Conservation (phyloP, 92 coral and sea anemone genomes). For the Porites evermanni region DNA sequence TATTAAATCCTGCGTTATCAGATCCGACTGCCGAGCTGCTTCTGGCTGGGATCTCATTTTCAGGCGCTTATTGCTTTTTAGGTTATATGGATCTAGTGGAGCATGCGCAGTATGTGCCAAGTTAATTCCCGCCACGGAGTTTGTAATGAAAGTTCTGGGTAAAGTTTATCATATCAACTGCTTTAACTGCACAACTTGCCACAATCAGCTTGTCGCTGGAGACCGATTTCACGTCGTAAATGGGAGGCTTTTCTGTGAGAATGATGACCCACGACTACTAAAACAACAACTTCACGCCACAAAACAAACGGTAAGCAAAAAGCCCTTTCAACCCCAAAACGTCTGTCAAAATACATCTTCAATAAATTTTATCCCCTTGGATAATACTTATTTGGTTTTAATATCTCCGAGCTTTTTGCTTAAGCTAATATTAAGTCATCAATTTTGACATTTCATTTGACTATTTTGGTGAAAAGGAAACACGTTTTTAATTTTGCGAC, state of each 20-base stretch:
- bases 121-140: constrained; percentile 96
- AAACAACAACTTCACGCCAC: constrained; percentile 84
- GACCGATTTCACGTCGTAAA: constrained; percentile 97
- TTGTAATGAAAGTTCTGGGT: constrained; percentile 97
- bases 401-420: constrained; percentile 86
- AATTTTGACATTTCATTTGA: constrained; percentile 79
- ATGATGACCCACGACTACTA: constrained; percentile 88
- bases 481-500: constrained; percentile 48
- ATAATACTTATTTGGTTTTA: constrained; percentile 81
- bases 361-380: constrained; percentile 62
- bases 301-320: constrained; percentile 88
- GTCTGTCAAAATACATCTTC: constrained; percentile 80
- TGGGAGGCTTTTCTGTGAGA: constrained; percentile 97
- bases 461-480: constrained; percentile 74
- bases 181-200: constrained; percentile 97
- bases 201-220: constrained; percentile 92
- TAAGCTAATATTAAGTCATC: constrained; percentile 90
- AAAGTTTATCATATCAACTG: constrained; percentile 96
- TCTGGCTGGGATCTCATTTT: constrained; percentile 53
- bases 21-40: constrained; percentile 35
- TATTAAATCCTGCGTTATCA: constrained; percentile 87
- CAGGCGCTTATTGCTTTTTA: constrained; percentile 59
- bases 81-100: constrained; percentile 97
- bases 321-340: constrained; percentile 18
- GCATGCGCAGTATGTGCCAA: constrained; percentile 99